These are phyloP conservation scores for Luscinia megarhynchos DNA, from an alignment of 2,797 vertebrate species.

Conservation along the genomic window DNA sequence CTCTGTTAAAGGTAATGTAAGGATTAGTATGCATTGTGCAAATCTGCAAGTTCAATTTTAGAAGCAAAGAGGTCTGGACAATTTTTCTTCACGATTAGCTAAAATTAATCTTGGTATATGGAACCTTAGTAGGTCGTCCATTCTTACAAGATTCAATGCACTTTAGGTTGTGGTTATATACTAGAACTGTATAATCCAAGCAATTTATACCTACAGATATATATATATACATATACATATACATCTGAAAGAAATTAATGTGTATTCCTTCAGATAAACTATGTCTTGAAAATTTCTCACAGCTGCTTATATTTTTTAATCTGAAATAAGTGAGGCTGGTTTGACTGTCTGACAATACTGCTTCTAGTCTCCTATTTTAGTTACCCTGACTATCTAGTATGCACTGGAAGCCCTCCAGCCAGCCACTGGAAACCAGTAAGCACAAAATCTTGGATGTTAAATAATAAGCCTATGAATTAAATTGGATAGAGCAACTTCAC, in stretches of 20 bases:
- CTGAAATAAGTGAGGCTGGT: background rate
- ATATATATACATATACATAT: background rate
- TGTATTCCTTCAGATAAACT: background rate
- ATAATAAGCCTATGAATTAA: background rate
- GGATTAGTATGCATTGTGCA: background rate
- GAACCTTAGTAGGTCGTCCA: slow-evolving; percentile 12
- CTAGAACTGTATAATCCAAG: background rate
- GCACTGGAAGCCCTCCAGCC: background rate
- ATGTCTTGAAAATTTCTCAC: background rate
- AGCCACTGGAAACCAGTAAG: background rate
- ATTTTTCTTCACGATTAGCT: slow-evolving; percentile 6
- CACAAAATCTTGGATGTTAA: background rate
- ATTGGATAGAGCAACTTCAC: background rate
- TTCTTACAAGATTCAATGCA: background rate
- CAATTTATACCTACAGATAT: fast-evolving
- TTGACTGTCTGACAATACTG: background rate
- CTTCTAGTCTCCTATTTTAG: background rate
- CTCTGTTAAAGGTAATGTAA: slow-evolving; percentile 18
- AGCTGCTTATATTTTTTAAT: background rate
- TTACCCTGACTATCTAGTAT: background rate
- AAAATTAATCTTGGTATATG: background rate
- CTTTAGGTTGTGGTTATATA: background rate
- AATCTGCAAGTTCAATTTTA: slow-evolving; percentile 13
- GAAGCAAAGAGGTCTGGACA: background rate
- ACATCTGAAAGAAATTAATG: background rate